phyloP scores from a whole-genome alignment of 1,140 invertebrate species.

The Drosophila persimilis region DNA sequence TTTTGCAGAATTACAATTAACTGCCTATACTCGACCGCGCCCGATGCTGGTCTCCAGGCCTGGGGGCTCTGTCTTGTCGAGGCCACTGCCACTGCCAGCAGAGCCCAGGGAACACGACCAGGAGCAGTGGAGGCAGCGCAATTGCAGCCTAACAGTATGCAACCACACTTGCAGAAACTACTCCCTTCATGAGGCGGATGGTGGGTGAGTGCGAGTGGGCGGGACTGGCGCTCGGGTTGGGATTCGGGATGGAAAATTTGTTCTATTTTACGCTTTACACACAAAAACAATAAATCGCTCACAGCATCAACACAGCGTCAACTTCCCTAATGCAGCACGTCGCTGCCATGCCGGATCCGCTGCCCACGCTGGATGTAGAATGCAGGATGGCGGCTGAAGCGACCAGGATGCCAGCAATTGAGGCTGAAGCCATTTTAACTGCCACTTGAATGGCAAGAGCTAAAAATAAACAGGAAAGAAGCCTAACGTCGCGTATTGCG shows the following conservation, averaged over 20 bases:
- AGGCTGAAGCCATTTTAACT: slow-evolving; percentile 78
- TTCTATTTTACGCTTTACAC: slow-evolving; percentile 78
- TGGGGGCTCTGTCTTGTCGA: too few relatives aligned
- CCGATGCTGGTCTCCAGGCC: too few relatives aligned
- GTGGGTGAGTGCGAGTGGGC: slow-evolving; percentile 10
- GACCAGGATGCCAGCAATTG: slow-evolving; percentile 62
- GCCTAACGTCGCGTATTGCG: slow-evolving; percentile 8
- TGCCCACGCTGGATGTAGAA: slow-evolving; percentile 18
- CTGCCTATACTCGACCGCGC: slow-evolving; percentile 36
- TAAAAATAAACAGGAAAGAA: slow-evolving; percentile 35
- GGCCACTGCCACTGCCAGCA: not conserved
- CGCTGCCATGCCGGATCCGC: slow-evolving; percentile 32
- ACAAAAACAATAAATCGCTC: slow-evolving; percentile 80
- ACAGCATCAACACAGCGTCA: slow-evolving; percentile 71
- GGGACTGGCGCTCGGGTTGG: not conserved
- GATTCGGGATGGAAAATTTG: slow-evolving; percentile 53
- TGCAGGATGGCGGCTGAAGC: slow-evolving; percentile 45
- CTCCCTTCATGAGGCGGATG: not conserved
- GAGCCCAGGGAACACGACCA: not conserved
- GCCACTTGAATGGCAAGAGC: slow-evolving; percentile 71
- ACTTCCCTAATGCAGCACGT: slow-evolving; percentile 73
- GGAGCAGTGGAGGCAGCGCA: slow-evolving; percentile 19
- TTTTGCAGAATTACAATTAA: slow-evolving; percentile 78
- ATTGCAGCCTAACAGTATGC: slow-evolving; percentile 55
- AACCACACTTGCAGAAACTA: slow-evolving; percentile 35